A percentile compares a stretch with the other conserved stretches of the same genome.
Conservation (phyloP, 2,113 vertebrate genomes). For the Candoia aspera region DNA sequence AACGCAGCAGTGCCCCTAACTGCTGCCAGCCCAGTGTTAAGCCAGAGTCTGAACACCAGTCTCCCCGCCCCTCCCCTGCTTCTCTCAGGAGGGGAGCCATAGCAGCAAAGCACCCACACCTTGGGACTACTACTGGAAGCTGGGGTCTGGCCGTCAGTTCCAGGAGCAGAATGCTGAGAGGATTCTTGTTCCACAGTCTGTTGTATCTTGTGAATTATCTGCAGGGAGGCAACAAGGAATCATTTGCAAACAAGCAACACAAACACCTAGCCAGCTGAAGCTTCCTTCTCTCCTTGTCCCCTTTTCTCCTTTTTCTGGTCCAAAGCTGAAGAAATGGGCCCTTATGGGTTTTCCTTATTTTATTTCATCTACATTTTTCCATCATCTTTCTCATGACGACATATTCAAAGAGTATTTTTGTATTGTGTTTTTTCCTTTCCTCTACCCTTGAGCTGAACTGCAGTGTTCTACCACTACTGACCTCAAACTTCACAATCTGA, state of each 20-base stretch:
- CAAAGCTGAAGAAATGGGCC: neutral
- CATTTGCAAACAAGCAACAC: neutral
- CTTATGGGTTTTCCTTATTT: neutral
- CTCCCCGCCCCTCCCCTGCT: neutral
- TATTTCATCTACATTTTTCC: neutral
- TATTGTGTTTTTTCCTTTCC: neutral
- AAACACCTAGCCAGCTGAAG: no score
- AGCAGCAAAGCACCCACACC: slow-evolving; percentile 15
- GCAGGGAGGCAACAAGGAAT: neutral
- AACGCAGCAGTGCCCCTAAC: neutral
- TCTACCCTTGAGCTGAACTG: no score
- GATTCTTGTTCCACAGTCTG: slow-evolving; percentile 75
- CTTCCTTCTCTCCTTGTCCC: no score
- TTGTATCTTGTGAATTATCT: slow-evolving; percentile 84
- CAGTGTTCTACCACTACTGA: neutral
- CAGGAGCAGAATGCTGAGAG: slow-evolving; percentile 52
- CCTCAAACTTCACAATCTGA: neutral
- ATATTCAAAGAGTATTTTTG: neutral
- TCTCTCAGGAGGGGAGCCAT: neutral
- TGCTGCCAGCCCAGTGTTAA: neutral
- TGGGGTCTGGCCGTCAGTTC: slow-evolving; percentile 69
- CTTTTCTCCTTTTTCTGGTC: neutral
- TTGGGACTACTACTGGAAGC: slow-evolving; percentile 77
- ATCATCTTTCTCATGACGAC: neutral
- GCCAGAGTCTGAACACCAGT: neutral